Conservation (phyloP, 2,888 invertebrate species). For the Tolmerus cingulatus region DNA sequence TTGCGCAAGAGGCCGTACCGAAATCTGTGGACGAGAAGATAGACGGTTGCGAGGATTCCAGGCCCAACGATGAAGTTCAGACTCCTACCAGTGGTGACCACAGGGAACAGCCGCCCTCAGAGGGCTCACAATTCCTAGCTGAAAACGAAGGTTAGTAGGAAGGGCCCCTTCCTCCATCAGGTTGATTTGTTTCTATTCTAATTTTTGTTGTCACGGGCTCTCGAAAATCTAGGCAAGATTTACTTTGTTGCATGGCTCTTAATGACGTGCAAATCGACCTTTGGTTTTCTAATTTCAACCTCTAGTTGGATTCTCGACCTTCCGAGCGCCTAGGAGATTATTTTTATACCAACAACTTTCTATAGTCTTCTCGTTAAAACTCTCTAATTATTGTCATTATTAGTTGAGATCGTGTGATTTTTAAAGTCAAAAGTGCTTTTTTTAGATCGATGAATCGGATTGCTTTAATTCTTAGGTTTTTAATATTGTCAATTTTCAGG, state of each 20-base stretch:
- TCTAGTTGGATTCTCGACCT: background rate
- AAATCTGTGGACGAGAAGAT: background rate
- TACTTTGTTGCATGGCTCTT: background rate
- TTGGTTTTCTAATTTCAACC: background rate
- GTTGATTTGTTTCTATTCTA: background rate
- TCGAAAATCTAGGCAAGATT: no score
- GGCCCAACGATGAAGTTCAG: background rate
- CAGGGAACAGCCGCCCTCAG: background rate
- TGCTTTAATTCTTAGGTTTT: background rate
- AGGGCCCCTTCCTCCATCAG: background rate
- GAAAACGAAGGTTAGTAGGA: background rate
- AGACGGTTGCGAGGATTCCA: background rate
- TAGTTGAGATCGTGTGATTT: no score
- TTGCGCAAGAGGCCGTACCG: background rate
- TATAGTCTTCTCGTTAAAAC: no score
- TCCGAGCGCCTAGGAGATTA: no score
- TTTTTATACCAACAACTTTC: no score
- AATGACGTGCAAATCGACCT: background rate
- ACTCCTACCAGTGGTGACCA: background rate
- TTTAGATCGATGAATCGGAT: background rate
- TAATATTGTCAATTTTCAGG: slow-evolving; percentile 44
- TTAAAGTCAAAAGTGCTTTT: no score
- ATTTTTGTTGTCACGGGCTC: background rate
- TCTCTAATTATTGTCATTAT: no score
- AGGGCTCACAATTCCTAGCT: background rate